Conservation (phyloP, 2,888 invertebrate genomes). For the Synergus laeviventris region DNA sequence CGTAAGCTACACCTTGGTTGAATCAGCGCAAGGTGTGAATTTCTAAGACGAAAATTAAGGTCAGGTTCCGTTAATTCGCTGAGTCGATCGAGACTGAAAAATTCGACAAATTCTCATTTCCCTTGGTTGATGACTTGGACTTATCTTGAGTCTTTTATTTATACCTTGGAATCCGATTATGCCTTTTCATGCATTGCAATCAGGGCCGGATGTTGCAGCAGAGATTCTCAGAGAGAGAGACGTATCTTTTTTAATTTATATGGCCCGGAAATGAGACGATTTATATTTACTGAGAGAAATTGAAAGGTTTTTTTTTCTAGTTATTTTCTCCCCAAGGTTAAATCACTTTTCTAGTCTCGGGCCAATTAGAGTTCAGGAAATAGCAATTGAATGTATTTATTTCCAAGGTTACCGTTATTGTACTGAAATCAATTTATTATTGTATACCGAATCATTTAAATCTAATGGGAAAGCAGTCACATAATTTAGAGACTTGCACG, state of each 20-base stretch:
- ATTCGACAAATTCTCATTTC: slow-evolving; percentile 17
- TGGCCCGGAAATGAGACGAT: slow-evolving; percentile 23
- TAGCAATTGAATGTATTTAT: slow-evolving; percentile 16
- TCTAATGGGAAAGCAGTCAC: slow-evolving; percentile 7
- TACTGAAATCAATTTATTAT: slow-evolving; percentile 17
- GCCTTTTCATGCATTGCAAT: slow-evolving; percentile 28
- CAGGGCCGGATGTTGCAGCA: background rate
- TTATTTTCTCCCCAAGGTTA: background rate
- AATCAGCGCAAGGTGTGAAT: background rate
- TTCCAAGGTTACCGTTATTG: background rate
- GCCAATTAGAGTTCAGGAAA: slow-evolving; percentile 13
- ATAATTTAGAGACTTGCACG: slow-evolving; percentile 27
- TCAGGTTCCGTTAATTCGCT: slow-evolving; percentile 19
- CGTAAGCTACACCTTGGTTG: too few species aligned
- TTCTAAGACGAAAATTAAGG: slow-evolving; percentile 8
- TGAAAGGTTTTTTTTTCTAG: slow-evolving; percentile 1
- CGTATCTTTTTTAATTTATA: slow-evolving; percentile 11
- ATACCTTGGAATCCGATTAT: slow-evolving; percentile 17
- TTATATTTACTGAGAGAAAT: slow-evolving; percentile 20
- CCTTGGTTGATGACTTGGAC: background rate
- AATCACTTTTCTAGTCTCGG: slow-evolving; percentile 4
- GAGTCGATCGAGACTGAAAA: background rate
- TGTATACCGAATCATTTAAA: background rate
- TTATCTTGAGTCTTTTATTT: background rate
- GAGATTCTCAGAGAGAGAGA: background rate